A percentile compares a stretch with the other conserved stretches of the same genome.
Conservation (phyloP, 2,888 invertebrate genomes). For the Oxyteleia sp. region DNA sequence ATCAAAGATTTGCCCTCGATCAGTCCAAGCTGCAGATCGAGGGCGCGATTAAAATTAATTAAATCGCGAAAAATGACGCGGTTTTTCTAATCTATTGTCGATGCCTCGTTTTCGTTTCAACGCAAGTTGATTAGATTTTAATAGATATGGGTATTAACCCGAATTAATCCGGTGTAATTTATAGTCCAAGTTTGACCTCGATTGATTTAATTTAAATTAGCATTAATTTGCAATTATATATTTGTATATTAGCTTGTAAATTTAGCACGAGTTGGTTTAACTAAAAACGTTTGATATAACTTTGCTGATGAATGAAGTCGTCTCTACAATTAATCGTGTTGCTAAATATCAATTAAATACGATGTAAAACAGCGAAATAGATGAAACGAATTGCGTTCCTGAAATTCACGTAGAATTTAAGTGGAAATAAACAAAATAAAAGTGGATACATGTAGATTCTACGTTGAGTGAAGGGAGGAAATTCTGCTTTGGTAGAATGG, state of each 20-base stretch:
- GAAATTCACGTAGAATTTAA: no score
- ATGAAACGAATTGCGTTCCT: no score
- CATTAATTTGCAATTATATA: constrained; percentile 54
- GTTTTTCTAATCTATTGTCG: background rate
- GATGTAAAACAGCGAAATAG: no score
- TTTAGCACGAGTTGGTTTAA: background rate
- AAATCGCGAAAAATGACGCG: background rate
- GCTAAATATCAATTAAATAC: no score
- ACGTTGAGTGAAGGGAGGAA: no score
- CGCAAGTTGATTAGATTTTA: constrained; percentile 29
- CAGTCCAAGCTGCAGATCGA: background rate
- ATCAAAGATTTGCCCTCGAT: background rate
- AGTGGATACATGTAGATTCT: no score
- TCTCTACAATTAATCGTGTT: no score
- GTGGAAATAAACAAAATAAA: no score
- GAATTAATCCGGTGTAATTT: constrained; percentile 54
- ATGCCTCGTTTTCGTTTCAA: constrained; percentile 9
- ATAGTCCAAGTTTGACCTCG: constrained; percentile 39
- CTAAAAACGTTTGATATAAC: no score
- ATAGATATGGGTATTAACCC: constrained; percentile 54
- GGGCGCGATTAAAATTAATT: background rate
- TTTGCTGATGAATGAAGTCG: no score
- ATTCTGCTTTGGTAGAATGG: no score
- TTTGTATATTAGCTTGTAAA: background rate
- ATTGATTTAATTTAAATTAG: constrained; percentile 58